Conservation (phyloP, 2,797 vertebrate genomes). For the Loris lydekkerianus region DNA sequence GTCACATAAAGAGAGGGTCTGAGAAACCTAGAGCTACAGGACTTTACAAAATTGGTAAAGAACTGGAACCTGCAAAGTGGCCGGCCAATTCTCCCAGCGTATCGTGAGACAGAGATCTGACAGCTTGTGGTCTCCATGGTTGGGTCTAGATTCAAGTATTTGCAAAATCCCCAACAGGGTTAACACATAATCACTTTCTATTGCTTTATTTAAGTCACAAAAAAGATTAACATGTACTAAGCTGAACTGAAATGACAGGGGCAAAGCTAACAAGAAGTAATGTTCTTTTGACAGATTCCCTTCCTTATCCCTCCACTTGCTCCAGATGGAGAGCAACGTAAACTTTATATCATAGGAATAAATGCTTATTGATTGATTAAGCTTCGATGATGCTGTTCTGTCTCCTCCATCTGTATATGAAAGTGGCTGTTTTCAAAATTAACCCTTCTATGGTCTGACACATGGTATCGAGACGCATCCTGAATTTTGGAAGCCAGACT, state of each 20-base stretch:
- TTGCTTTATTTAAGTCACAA: slow-evolving; percentile 81
- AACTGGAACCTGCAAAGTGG: slow-evolving; percentile 7
- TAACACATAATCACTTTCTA: slow-evolving; percentile 73
- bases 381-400: slow-evolving; percentile 65
- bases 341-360: slow-evolving; percentile 79
- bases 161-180: slow-evolving; percentile 73
- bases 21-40: background rate
- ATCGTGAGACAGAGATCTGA: slow-evolving; percentile 51
- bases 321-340: slow-evolving; percentile 79
- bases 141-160: slow-evolving; percentile 64
- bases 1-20: background rate
- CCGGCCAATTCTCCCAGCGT: slow-evolving; percentile 52
- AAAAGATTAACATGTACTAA: slow-evolving; percentile 75
- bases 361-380: slow-evolving; percentile 83
- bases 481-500: slow-evolving; percentile 78
- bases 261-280: slow-evolving; percentile 80
- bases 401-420: slow-evolving; percentile 78
- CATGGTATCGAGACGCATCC: slow-evolving; percentile 60
- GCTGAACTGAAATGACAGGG: slow-evolving; percentile 69
- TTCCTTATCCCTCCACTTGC: slow-evolving; percentile 67
- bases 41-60: background rate
- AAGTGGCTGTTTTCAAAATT: slow-evolving; percentile 78
- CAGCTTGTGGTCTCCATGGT: slow-evolving; percentile 56
- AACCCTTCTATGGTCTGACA: slow-evolving; percentile 79
- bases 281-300: slow-evolving; percentile 79